A percentile compares a stretch with the other conserved stretches of the same genome.
phyloP scores from a whole-genome alignment of 2,113 vertebrate genomes.

The Raja brachyura region DNA sequence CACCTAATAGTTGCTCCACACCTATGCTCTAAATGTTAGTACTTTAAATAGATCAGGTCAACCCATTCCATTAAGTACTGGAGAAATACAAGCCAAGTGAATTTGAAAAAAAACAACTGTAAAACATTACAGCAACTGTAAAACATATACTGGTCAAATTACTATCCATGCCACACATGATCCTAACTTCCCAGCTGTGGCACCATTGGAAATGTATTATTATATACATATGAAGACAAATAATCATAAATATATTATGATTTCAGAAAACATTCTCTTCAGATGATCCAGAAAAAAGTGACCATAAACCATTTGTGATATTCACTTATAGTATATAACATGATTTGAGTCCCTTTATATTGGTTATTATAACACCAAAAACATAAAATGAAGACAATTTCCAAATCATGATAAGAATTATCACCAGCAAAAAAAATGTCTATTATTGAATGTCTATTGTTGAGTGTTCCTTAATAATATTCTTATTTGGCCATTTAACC shows the following conservation, averaged over 20 bases:
- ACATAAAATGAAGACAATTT: background rate
- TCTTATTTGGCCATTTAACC: background rate
- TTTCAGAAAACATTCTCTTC: background rate
- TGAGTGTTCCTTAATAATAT: background rate
- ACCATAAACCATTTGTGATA: background rate
- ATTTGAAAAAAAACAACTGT: background rate
- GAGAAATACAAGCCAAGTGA: background rate
- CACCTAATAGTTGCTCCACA: no score
- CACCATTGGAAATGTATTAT: background rate
- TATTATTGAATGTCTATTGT: background rate
- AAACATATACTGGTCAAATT: background rate
- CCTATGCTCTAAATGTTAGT: background rate
- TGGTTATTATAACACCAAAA: background rate
- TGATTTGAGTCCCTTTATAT: constrained; percentile 6
- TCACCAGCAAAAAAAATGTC: background rate
- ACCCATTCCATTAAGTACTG: background rate
- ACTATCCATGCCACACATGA: background rate
- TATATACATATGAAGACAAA: background rate
- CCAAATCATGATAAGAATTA: background rate
- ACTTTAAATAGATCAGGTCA: background rate
- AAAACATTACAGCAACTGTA: background rate
- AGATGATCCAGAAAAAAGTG: background rate
- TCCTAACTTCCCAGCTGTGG: background rate
- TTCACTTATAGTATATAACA: background rate
- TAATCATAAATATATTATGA: background rate